Conservation (phyloP, 1,140 invertebrate genomes). For the Muscidifurax raptorellus region DNA sequence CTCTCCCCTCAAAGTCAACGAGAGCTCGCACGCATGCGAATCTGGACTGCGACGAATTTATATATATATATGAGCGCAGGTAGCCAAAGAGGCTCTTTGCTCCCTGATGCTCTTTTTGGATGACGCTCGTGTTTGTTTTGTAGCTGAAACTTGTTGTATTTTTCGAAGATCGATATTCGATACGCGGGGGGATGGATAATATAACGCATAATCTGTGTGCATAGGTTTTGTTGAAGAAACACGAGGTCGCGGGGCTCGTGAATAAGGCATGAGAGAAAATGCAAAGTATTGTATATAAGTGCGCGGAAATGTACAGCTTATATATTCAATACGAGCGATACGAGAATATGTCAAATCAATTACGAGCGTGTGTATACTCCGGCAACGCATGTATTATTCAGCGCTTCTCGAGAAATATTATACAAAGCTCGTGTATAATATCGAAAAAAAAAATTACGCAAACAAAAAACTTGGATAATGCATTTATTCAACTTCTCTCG, state of each 20-base stretch:
- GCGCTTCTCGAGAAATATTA: slow-evolving; percentile 16
- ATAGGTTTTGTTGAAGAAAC: too few species aligned
- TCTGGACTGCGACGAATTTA: background rate
- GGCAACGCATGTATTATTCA: slow-evolving; percentile 42
- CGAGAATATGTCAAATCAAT: slow-evolving; percentile 30
- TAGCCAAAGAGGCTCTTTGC: too few species aligned
- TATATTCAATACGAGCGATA: slow-evolving; percentile 11
- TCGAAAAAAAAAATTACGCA: background rate
- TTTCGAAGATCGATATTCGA: too few species aligned
- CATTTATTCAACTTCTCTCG: background rate
- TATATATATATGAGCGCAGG: too few species aligned
- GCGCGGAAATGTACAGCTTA: background rate
- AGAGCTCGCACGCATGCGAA: slow-evolving; percentile 12
- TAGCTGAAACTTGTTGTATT: too few species aligned
- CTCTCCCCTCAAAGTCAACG: background rate
- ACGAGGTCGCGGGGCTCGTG: too few species aligned
- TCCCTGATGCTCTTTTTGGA: too few species aligned
- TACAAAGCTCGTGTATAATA: background rate
- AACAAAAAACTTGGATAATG: background rate
- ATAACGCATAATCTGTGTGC: too few species aligned
- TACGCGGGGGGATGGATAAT: too few species aligned
- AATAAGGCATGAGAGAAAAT: too few species aligned
- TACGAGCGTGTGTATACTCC: background rate
- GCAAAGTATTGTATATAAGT: background rate
- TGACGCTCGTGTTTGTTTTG: too few species aligned